Conservation (phyloP, 2,797 vertebrate species). For the Apodemus agrarius region DNA sequence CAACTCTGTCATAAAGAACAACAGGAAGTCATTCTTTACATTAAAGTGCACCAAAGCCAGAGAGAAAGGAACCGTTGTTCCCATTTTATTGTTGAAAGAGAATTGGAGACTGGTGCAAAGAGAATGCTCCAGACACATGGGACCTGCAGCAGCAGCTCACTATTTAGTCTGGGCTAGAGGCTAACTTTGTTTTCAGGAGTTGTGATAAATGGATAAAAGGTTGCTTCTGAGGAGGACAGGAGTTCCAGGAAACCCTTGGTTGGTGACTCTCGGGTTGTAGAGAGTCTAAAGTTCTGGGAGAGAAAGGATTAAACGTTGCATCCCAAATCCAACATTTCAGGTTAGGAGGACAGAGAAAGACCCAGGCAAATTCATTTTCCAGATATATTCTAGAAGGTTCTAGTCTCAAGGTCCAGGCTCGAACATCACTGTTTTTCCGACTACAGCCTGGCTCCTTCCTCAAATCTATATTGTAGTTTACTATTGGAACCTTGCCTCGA, state of each 20-base stretch:
- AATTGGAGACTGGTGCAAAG: not conserved
- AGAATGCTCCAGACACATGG: not conserved
- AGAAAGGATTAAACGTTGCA: not conserved
- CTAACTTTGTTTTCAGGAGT: slow-evolving; percentile 9
- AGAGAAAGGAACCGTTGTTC: too few species aligned
- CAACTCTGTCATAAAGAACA: too few species aligned
- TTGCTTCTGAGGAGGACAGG: not conserved
- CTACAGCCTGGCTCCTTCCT: not conserved
- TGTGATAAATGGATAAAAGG: not conserved
- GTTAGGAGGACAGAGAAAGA: not conserved
- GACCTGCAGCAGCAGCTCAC: not conserved
- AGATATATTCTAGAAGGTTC: not conserved
- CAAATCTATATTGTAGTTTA: not conserved
- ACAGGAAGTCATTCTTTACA: too few species aligned
- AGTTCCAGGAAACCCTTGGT: not conserved
- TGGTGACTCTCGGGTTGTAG: not conserved
- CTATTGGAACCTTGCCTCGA: not conserved
- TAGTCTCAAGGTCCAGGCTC: not conserved
- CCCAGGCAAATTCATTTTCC: not conserved
- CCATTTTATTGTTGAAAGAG: too few species aligned
- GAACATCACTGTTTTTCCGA: not conserved
- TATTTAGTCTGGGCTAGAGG: not conserved
- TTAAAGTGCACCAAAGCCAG: too few species aligned
- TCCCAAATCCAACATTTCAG: not conserved
- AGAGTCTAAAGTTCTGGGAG: not conserved